Evolutionary conservation across 2,113 vertebrate genomes (phyloP).

Genomic region (Apistogramma diplotaenia): DNA sequence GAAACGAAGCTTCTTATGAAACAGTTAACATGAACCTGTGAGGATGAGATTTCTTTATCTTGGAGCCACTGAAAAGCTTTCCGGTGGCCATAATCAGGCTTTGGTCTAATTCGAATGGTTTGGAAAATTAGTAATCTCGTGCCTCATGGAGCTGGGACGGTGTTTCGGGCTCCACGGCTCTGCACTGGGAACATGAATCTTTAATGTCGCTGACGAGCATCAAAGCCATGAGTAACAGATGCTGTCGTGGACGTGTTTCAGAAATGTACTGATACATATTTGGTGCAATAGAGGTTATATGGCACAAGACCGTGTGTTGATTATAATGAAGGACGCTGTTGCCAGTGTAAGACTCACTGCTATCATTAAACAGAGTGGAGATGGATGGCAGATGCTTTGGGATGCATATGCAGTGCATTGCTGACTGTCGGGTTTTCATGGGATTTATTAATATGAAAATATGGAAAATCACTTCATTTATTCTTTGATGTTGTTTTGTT

Average conservation of each 20-base stretch:
- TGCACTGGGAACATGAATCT: neutral
- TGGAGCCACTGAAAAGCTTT: neutral
- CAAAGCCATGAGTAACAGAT: fast-evolving
- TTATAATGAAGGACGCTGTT: neutral
- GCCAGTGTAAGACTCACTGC: neutral
- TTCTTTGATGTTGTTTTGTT: neutral
- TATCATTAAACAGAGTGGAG: neutral
- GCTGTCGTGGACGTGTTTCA: neutral
- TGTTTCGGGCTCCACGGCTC: neutral
- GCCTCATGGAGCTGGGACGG: neutral
- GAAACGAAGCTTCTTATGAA: neutral
- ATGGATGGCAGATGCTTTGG: neutral
- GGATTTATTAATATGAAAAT: neutral
- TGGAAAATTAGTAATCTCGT: neutral
- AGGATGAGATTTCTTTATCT: neutral
- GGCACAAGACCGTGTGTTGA: neutral
- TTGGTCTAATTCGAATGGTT: neutral
- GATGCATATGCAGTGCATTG: neutral
- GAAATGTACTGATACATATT: neutral
- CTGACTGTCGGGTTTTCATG: neutral
- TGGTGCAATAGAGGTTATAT: neutral
- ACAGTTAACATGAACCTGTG: neutral
- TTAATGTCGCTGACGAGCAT: neutral
- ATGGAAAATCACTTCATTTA: neutral
- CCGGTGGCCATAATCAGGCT: too few relatives aligned